Conservation (phyloP, 2,113 vertebrate genomes). For the Pungitius pungitius region DNA sequence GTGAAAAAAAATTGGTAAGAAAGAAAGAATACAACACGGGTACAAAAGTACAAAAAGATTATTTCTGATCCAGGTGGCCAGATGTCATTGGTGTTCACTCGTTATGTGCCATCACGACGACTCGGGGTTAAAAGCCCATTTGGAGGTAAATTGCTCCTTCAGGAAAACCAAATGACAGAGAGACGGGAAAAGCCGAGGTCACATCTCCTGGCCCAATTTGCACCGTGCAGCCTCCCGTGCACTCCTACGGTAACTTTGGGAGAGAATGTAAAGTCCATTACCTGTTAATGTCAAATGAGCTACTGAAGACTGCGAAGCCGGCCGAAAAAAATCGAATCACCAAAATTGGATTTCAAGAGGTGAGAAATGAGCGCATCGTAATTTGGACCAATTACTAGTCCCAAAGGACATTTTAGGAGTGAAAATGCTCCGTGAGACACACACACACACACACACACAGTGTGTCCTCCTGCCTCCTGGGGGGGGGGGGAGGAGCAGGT, state of each 20-base stretch:
- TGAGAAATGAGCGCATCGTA: constrained; percentile 60
- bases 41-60: background rate
- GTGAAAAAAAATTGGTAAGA: background rate
- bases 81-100: constrained; percentile 28
- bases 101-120: constrained; percentile 49
- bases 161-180: constrained; percentile 39
- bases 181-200: background rate
- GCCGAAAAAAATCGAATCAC: constrained; percentile 69
- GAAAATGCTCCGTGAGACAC: constrained; percentile 43
- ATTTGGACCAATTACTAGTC: constrained; percentile 76
- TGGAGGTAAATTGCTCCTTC: constrained; percentile 59
- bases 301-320: constrained; percentile 34
- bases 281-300: constrained; percentile 57
- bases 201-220: constrained; percentile 55
- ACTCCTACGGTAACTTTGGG: constrained; percentile 22
- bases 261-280: constrained; percentile 66
- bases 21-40: background rate
- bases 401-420: constrained; percentile 40
- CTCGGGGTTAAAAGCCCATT: constrained; percentile 67
- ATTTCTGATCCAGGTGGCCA: background rate
- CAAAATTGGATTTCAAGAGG: constrained; percentile 72
- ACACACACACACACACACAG: constrained; percentile 19
- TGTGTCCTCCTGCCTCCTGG: constrained; percentile 8
- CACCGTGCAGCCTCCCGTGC: constrained; percentile 42
- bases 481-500: constrained; percentile 51